Percentiles rank a stretch among this genome's conserved stretches.
These are phyloP conservation scores for Protobothrops flavoviridis DNA, from an alignment of 2,113 vertebrate genomes.

Conservation along the genomic window DNA sequence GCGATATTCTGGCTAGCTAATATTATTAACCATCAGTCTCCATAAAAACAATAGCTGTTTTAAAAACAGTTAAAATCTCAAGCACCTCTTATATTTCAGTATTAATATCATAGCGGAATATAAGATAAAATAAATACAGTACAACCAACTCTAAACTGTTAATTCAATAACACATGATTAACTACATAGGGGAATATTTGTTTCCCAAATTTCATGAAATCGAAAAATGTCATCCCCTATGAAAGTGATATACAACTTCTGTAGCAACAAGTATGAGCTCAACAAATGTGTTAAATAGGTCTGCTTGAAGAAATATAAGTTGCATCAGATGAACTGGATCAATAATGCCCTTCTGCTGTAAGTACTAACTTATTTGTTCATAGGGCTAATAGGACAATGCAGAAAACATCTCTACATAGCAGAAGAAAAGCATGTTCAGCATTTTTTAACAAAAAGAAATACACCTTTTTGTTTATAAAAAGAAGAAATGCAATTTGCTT, in stretches of 20 bases:
- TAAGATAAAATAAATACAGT: neutral
- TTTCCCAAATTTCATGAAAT: conserved; percentile 20
- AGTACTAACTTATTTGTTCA: conserved; percentile 59
- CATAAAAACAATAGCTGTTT: neutral
- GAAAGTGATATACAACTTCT: neutral
- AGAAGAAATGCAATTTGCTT: neutral
- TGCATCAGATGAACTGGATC: neutral
- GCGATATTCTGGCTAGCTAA: neutral
- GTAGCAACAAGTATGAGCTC: neutral
- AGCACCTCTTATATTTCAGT: neutral
- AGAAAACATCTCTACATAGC: conserved; percentile 31
- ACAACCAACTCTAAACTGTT: neutral
- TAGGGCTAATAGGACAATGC: conserved; percentile 23
- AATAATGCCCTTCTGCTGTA: neutral
- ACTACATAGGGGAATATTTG: conserved; percentile 31
- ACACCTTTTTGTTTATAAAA: neutral
- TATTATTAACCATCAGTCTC: neutral
- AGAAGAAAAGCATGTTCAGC: neutral
- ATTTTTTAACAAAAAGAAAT: neutral
- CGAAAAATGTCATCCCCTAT: conserved; percentile 26
- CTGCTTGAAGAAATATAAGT: neutral
- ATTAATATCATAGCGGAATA: conserved; percentile 8
- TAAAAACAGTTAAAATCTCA: neutral
- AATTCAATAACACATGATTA: conserved; percentile 24
- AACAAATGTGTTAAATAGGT: neutral